Evolutionary conservation across 2,888 invertebrate genomes (phyloP), one percentile per base, ranked within the genome.

Genomic region (Minunthozetes semirufus): DNA sequence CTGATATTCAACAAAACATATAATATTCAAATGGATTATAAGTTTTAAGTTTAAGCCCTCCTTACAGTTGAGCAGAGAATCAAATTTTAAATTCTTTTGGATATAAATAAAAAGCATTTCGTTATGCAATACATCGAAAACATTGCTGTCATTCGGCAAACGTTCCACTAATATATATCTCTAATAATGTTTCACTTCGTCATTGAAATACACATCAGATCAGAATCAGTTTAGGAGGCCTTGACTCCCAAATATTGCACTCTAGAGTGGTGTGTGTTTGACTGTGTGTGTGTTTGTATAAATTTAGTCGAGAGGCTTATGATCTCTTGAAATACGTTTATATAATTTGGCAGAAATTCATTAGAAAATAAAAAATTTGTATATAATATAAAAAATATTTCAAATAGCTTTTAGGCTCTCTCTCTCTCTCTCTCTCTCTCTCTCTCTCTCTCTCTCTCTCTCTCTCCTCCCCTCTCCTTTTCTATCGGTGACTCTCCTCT

Each of bases 171-270:
- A 59, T 59, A 59, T 59, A 59, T 25, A 11, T 48, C 5, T 48
- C 59, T 15, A 63, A 63, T 63, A 63, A 63, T 63, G 61, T 29
- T 33, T 27, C 8, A 6, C 17, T 29, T 29, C 29, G 25, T 8
- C 15, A 48, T 48, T 17, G 61, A 25, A 29, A 63, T 63, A 63
- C 29, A 63, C 61, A 22, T 63, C 61, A 63, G 33, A 33, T 63
- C n/a, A 42, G 42, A 29, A 66, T 38, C 38, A 66, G 19, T 68
- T 42, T 63, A 17, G 19, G 25, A 68, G 68, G 19, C 68, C 68
- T 68, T 68, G 68, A 68, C 61, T 68, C 68, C 38, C 38, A 68
- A 68, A 68, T 68, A 46, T 46, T 68, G 68, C 42, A 68, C 68
- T 66, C 66, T 42, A 13, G 19, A 68, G 6, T 19, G 19, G 42